A percentile compares a stretch with the other conserved stretches of the same genome.
Conservation (phyloP, 35 echinoderm and acorn worm genomes). For the Nesometra sesokonis region DNA sequence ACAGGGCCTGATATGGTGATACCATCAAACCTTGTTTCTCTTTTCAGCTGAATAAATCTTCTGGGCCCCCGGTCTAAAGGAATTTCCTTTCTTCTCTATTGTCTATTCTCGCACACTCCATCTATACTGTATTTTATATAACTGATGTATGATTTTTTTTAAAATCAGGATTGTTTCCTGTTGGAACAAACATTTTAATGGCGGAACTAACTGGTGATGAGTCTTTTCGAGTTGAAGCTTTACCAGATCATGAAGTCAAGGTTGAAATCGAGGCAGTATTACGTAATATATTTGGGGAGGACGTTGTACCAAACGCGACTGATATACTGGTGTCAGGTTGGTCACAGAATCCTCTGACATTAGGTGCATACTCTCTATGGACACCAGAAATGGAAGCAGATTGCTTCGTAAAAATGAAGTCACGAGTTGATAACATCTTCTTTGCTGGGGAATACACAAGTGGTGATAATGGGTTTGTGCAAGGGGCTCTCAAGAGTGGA, state of each 20-base stretch:
- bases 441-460: slow-evolving; percentile 36
- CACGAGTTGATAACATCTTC: slow-evolving; percentile 19
- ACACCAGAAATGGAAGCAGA: slow-evolving; percentile 15
- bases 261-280: slow-evolving; percentile 13
- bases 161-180: not conserved
- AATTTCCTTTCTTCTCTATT: too few species aligned
- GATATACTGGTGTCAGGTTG: slow-evolving; percentile 20
- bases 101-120: too few species aligned
- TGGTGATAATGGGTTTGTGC: not conserved
- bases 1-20: too few species aligned
- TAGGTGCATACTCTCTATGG: slow-evolving; percentile 20
- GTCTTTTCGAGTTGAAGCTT: slow-evolving; percentile 15
- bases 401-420: slow-evolving; percentile 2
- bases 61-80: too few species aligned
- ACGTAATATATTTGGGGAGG: slow-evolving; percentile 16
- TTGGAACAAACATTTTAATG: slow-evolving; percentile 27
- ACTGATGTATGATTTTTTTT: too few species aligned
- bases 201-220: slow-evolving; percentile 15
- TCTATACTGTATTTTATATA: too few species aligned
- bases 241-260: not conserved
- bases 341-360: slow-evolving; percentile 6
- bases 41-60: too few species aligned
- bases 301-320: not conserved
- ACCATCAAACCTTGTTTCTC: too few species aligned
- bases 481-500: not conserved